Evolutionary conservation across 2,113 vertebrate species (phyloP).

Genomic region (Cacatua alba): DNA sequence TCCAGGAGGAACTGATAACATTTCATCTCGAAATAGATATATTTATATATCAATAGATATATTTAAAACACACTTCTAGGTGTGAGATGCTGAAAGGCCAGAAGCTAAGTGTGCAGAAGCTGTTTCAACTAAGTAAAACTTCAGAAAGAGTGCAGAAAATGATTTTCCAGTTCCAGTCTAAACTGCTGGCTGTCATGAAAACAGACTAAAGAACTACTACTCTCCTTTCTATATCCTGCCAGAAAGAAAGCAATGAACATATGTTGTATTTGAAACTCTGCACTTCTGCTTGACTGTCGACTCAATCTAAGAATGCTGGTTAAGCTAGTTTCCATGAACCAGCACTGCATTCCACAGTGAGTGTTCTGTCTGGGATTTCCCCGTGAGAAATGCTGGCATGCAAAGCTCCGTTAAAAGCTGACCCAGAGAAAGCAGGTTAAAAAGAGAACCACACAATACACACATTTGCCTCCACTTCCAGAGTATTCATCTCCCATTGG

Average conservation of each 20-base stretch:
- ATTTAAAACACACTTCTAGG: background rate
- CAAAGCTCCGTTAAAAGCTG: slow-evolving; percentile 81
- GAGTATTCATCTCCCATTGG: slow-evolving; percentile 94
- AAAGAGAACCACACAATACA: slow-evolving; percentile 85
- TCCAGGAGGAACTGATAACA: background rate
- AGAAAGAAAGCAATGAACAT: background rate
- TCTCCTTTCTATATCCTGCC: background rate
- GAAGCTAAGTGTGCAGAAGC: background rate
- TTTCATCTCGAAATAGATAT: background rate
- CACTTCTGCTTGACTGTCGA: background rate
- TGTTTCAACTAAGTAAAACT: background rate
- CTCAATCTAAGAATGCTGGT: background rate
- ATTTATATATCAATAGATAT: background rate
- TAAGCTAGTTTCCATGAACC: background rate
- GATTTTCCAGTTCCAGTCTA: background rate
- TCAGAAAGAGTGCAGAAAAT: background rate
- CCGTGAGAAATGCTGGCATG: slow-evolving; percentile 79
- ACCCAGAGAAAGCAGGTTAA: slow-evolving; percentile 73
- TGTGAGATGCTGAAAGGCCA: background rate
- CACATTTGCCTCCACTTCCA: slow-evolving; percentile 99
- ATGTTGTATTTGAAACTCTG: background rate
- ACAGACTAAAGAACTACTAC: background rate
- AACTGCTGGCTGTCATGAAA: background rate
- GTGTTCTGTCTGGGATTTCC: slow-evolving; percentile 81
- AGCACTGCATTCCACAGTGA: background rate